A percentile compares a stretch with the other conserved stretches of the same genome.
These are phyloP conservation scores for Xyrichtys novacula DNA, from an alignment of 2,797 vertebrate species.

Conservation along the genomic window DNA sequence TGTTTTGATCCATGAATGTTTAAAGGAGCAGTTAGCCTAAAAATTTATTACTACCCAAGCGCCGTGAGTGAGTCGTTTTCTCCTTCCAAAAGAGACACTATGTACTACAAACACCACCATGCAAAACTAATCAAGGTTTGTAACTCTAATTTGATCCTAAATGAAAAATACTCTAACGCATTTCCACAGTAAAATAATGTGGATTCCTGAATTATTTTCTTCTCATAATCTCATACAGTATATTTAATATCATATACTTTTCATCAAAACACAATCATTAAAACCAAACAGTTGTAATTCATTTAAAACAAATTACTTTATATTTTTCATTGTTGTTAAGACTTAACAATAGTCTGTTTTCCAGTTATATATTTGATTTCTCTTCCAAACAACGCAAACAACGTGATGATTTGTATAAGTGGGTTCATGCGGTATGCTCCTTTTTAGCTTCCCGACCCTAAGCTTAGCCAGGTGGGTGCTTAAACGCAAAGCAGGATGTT, in stretches of 20 bases:
- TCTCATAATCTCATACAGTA: no score
- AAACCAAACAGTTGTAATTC: slow-evolving; percentile 17
- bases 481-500: not conserved
- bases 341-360: not conserved
- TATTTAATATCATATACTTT: no score
- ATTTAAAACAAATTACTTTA: slow-evolving; percentile 3
- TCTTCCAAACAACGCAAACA: not conserved
- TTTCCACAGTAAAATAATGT: no score
- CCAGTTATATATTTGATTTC: not conserved
- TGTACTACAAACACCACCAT: not conserved
- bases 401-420: not conserved
- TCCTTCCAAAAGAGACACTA: not conserved
- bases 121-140: not conserved
- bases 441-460: no score
- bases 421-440: not conserved
- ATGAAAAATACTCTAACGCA: not conserved
- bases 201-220: no score
- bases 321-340: not conserved
- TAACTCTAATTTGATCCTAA: not conserved
- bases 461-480: not conserved
- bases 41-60: not conserved
- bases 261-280: no score
- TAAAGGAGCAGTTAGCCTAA: not conserved
- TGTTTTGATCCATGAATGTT: slow-evolving; percentile 12
- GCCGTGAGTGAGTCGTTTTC: not conserved